Conservation (phyloP, 2,797 vertebrate genomes). For the Hydrophis major region DNA sequence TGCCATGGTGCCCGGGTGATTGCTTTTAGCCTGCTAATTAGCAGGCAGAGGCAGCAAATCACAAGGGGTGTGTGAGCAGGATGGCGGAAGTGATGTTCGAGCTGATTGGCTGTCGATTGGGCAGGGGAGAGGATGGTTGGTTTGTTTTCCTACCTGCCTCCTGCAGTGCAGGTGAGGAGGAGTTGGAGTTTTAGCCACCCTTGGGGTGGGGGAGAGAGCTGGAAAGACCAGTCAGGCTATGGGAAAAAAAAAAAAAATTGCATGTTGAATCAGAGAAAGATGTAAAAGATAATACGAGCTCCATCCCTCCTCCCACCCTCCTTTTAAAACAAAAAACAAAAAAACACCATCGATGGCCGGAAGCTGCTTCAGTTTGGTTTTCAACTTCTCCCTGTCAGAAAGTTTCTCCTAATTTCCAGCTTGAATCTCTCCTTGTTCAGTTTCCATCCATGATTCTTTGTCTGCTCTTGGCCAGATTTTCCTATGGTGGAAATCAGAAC, state of each 20-base stretch:
- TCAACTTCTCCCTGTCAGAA: not conserved
- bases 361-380: not conserved
- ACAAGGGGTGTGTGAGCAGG: not conserved
- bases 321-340: not conserved
- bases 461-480: too few species aligned
- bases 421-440: too few species aligned
- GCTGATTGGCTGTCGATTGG: not conserved
- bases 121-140: not conserved
- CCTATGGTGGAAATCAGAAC: too few species aligned
- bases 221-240: too few species aligned
- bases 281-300: not conserved
- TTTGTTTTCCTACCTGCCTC: not conserved
- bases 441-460: too few species aligned
- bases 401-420: too few species aligned
- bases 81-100: not conserved
- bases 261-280: not conserved
- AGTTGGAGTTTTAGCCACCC: too few species aligned
- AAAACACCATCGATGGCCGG: not conserved
- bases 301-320: not conserved
- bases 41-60: not conserved
- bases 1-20: conserved; percentile 18
- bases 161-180: not conserved
- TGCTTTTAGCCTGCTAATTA: not conserved
- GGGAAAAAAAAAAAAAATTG: not conserved
- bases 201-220: not conserved